These are phyloP conservation scores for Acleris literana DNA, from an alignment of 2,888 invertebrate species.

Conservation along the genomic window DNA sequence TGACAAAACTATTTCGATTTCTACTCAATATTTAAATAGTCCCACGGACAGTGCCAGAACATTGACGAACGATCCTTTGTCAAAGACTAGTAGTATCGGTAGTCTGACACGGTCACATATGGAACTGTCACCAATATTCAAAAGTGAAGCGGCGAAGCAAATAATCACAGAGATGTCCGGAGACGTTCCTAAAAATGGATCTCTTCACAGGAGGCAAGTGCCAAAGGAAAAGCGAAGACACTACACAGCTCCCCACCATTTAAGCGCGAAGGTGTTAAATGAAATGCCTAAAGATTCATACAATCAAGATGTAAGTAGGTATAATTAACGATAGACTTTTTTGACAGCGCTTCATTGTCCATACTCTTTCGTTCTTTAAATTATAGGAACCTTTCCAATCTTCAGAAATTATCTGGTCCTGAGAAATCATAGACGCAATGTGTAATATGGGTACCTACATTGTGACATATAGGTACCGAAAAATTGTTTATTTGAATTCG, in stretches of 20 bases:
- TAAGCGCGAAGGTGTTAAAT: constrained; percentile 85
- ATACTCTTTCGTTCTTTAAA: neutral
- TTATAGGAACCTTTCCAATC: neutral
- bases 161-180: constrained; percentile 92
- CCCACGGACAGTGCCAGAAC: constrained; percentile 76
- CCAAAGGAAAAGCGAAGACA: constrained; percentile 93
- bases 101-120: constrained; percentile 75
- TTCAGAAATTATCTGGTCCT: too few species aligned
- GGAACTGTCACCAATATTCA: constrained; percentile 91
- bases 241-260: constrained; percentile 92
- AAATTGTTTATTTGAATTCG: too few species aligned
- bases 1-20: constrained; percentile 68
- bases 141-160: constrained; percentile 93
- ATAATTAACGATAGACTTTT: neutral
- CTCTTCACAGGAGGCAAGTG: constrained; percentile 86
- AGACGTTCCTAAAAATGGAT: constrained; percentile 81
- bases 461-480: too few species aligned
- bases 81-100: constrained; percentile 76
- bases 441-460: too few species aligned
- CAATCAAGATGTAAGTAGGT: constrained; percentile 74
- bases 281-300: constrained; percentile 78
- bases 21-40: constrained; percentile 75
- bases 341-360: neutral
- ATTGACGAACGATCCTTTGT: constrained; percentile 75
- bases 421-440: too few species aligned